Base-by-base conservation (phyloP, 2,797 vertebrate genomes). In the Thalassophryne amazonica region DNA sequence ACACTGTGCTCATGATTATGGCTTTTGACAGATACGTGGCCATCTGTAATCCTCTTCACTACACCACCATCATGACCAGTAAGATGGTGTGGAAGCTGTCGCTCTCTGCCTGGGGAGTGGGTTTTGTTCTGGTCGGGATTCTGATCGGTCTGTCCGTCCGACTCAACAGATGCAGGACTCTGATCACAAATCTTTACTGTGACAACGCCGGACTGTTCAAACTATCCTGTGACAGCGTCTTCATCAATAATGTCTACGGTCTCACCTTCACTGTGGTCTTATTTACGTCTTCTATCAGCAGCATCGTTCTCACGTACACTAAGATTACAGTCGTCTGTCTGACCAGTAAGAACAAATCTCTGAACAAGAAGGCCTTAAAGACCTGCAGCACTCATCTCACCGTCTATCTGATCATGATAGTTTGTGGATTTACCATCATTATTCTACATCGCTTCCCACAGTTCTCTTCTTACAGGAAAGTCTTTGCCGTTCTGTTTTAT, bases 1-100 rank as follows among this genome's bases (percentile, higher is more conserved):
- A 92, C 0, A 88, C 88, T 0, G 69, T 93, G 1, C 75, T 94
- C 50, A 77, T 94, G 73, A 89, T 90, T 2, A 93, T 93, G 93
- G 91, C 91, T 0, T 89, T 89, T 0, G 92, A 94, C 69, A 79
- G 88, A 0, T 93, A 92, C 0, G 68, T 93, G 22, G 92, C 92
- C 7, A 84, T 94, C 36, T 94, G 92, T 0, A 57, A 90, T 7
- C 91, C 92, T 0, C 52, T 93, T 49, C 54, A 54, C 11, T 93
- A 94, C 23, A 1, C 63, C 0, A 13, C 79, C 2, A 76, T 89
- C 10, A 65, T 94, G n/a, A 92, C 69, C 0, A 85, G 73, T 10
- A 68, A 57, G 0, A 85, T 72, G 7, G 78, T 93, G 0, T 45
- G 47, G 0, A 91, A 73, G 14, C 59, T 90, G 1, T 88, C 88